These are phyloP conservation scores for Pitta sordida DNA, from an alignment of 2,113 vertebrate species.

Conservation along the genomic window DNA sequence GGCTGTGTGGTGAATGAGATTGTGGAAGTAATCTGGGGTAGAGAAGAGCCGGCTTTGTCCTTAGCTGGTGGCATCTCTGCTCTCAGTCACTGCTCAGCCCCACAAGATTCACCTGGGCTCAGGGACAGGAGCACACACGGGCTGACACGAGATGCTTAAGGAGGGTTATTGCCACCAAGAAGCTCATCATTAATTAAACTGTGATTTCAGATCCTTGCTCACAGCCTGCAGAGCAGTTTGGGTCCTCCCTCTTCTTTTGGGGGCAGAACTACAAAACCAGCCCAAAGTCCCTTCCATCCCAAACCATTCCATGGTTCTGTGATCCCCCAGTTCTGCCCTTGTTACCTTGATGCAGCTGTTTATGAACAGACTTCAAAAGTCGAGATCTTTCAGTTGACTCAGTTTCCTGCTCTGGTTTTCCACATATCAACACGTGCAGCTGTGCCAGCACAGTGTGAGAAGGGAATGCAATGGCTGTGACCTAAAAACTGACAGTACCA, in stretches of 20 bases:
- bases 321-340: not conserved
- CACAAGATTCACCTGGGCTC: not conserved
- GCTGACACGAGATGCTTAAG: not conserved
- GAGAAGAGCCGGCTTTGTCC: not conserved
- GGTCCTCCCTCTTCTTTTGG: not conserved
- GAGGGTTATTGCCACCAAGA: not conserved
- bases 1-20: not conserved
- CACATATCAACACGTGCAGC: not conserved
- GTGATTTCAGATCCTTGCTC: not conserved
- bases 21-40: not conserved
- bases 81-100: not conserved
- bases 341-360: not conserved
- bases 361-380: not conserved
- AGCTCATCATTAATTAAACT: not conserved
- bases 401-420: not conserved
- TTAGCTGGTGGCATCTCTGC: not conserved
- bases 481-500: not conserved
- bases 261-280: not conserved
- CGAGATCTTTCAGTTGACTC: not conserved
- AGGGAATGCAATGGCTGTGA: not conserved
- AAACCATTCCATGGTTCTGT: not conserved
- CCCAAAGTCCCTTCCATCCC: not conserved
- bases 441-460: not conserved
- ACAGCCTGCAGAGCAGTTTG: not conserved
- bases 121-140: fast-evolving